phyloP scores from a whole-genome alignment of 1,140 invertebrate genomes.

The Pogonomyrmex californicus region DNA sequence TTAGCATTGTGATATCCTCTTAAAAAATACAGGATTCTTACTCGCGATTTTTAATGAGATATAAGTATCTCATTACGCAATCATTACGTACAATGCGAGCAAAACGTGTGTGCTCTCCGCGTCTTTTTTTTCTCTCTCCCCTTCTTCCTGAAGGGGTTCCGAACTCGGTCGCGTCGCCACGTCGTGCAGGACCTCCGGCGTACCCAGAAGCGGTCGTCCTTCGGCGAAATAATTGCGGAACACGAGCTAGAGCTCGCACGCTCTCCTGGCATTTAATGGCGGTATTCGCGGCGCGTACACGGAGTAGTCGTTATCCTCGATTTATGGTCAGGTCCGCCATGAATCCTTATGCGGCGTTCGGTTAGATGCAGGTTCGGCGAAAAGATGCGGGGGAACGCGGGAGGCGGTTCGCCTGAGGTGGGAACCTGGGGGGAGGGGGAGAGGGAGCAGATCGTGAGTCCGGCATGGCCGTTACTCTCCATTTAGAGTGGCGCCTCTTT shows the following conservation, averaged over 20 bases:
- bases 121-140: background rate
- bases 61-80: conserved; percentile 25
- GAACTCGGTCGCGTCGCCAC: conserved; percentile 66
- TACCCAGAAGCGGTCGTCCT: conserved; percentile 73
- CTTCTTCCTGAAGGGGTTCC: background rate
- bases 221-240: conserved; percentile 78
- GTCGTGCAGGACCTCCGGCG: conserved; percentile 47
- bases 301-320: conserved; percentile 80
- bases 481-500: conserved; percentile 71
- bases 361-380: conserved; percentile 60
- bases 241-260: conserved; percentile 69
- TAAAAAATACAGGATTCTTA: background rate
- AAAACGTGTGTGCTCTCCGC: background rate
- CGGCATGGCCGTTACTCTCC: conserved; percentile 67
- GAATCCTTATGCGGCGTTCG: conserved; percentile 79
- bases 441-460: conserved; percentile 39
- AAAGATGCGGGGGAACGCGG: conserved; percentile 22
- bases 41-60: conserved; percentile 17
- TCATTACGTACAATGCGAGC: background rate
- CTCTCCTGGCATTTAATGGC: conserved; percentile 79
- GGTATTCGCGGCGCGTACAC: conserved; percentile 76
- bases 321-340: conserved; percentile 77
- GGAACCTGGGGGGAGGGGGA: background rate
- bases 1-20: background rate
- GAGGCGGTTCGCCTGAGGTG: background rate